Base-by-base conservation (phyloP, 2,113 vertebrate species). In the Eleginops maclovinus region DNA sequence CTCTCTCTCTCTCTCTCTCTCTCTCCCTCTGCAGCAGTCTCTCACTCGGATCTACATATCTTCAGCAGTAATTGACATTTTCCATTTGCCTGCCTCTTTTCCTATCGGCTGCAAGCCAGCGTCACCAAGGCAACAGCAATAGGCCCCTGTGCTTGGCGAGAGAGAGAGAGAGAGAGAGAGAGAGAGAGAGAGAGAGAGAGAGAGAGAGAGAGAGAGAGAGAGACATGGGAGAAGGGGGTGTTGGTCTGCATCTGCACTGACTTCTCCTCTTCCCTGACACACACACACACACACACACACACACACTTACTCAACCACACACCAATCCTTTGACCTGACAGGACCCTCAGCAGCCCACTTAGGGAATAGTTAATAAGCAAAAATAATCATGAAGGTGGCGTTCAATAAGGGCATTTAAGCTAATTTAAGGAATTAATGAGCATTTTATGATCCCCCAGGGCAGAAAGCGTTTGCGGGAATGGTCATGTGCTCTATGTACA, bases 61-160 rank as follows among this genome's bases (percentile, higher is more conserved):
- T 88, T 84, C 94, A 87, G 90, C 93, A 90, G 86, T 96, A 96
- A 97, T 96, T 97, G 96, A 96, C 96, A 94, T 96, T 95, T 96
- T 96, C 94, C 92, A 94, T 95, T 95, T 95, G 94, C 95, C 94
- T 92, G 92, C 78, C 91, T 94, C 92, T 92, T 91, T 90, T 83
- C 84, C 87, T 95, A 93, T 94, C 86, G 75, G 79, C 94, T 95
- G 94, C 94, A 93, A 88, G 83, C 93, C 86, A 90, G 85, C 88
- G 93, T 97, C 94, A 88, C 96, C 94, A 94, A 94, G 96, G 96
- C 91, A 96, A 97, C 96, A 59, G 71, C 83, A 83, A 88, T 84
- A 88, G 92, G 91, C 92, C 90, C 91, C 89, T 80, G 77, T 60
- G 79, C 85, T 80, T 82, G 85, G 80, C 14, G 88, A 87, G 84